A percentile compares a stretch with the other conserved stretches of the same genome.
These are phyloP conservation scores for Neopipo cinnamomea DNA, from an alignment of 2,113 vertebrate genomes.

Conservation along the genomic window DNA sequence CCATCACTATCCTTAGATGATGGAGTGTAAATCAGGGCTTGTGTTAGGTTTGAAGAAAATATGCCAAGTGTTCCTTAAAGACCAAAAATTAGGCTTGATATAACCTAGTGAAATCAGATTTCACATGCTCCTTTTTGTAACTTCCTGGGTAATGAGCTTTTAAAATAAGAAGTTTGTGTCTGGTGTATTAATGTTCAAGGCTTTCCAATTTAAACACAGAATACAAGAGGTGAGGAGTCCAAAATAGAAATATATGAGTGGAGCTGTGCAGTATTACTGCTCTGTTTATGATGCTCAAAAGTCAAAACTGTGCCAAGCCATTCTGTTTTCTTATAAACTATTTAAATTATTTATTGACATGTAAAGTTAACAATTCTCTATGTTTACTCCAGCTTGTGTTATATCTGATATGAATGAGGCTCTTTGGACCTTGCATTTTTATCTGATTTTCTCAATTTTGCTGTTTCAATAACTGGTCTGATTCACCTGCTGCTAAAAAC, in stretches of 20 bases:
- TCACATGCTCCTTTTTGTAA: neutral
- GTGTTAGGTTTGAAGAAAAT: neutral
- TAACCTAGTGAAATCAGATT: neutral
- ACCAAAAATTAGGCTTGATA: neutral
- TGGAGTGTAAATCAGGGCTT: neutral
- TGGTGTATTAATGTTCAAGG: neutral
- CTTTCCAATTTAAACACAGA: neutral
- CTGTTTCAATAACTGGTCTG: slow-evolving; percentile 41
- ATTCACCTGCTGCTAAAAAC: slow-evolving; percentile 55
- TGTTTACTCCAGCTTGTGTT: neutral
- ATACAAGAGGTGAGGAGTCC: neutral
- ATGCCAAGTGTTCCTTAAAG: neutral
- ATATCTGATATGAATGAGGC: slow-evolving; percentile 2
- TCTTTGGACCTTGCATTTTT: slow-evolving; percentile 33
- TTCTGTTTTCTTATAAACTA: neutral
- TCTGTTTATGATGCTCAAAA: neutral
- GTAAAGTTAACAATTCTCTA: slow-evolving; percentile 6
- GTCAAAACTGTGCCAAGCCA: neutral
- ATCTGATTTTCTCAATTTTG: slow-evolving; percentile 36
- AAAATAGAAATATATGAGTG: neutral
- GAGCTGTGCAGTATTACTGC: neutral
- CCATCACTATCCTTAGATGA: neutral
- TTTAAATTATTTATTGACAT: slow-evolving; percentile 41
- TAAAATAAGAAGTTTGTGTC: neutral
- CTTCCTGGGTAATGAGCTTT: neutral